A percentile compares a stretch with the other conserved stretches of the same genome.
phyloP scores from a whole-genome alignment of 2,888 invertebrate genomes.

The Pyrrhia umbra region DNA sequence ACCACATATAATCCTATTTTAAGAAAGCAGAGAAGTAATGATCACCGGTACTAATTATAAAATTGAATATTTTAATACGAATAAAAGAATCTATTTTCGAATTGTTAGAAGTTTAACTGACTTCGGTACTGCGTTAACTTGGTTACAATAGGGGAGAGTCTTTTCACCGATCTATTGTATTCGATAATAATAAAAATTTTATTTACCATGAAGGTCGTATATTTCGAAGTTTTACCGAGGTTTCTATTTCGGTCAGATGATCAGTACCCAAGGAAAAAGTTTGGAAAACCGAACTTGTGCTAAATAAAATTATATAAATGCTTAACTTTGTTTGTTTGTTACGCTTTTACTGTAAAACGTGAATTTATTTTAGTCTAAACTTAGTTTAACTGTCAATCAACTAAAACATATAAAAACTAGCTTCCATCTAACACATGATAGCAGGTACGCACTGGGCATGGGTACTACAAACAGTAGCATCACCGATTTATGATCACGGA shows the following conservation, averaged over 20 bases:
- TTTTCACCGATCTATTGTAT: neutral
- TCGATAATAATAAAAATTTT: neutral
- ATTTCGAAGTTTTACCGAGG: neutral
- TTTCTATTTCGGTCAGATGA: neutral
- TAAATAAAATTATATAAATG: too few species aligned
- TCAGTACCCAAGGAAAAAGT: neutral
- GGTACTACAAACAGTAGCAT: too few species aligned
- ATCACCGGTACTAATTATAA: conserved; percentile 20
- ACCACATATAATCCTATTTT: conserved; percentile 17
- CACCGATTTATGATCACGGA: too few species aligned
- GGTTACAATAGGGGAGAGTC: neutral
- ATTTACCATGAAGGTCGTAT: neutral
- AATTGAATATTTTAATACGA: conserved; percentile 7
- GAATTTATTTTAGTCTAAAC: too few species aligned
- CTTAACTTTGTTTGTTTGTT: too few species aligned
- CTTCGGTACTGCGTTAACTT: neutral
- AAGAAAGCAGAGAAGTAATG: conserved; percentile 3
- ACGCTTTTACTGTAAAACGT: too few species aligned
- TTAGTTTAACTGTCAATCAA: too few species aligned
- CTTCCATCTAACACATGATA: too few species aligned
- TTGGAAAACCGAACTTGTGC: neutral
- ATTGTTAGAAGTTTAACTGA: neutral
- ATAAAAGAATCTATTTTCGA: conserved; percentile 32
- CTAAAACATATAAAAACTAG: too few species aligned
- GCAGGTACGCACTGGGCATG: too few species aligned